These are phyloP conservation scores for Eupeodes luniger DNA, from an alignment of 2,888 invertebrate genomes.

Conservation along the genomic window DNA sequence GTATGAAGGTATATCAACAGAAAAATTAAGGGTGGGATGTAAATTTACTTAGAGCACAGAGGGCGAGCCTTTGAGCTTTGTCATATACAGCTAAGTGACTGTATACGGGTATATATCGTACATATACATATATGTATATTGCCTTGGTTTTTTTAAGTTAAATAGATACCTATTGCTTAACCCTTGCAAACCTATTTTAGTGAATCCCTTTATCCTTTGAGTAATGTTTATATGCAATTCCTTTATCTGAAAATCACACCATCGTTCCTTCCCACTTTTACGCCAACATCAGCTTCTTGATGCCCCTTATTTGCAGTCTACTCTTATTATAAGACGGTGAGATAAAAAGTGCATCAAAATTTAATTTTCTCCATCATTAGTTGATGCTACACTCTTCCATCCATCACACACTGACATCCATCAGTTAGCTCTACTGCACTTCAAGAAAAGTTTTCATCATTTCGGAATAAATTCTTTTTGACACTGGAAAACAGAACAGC, in stretches of 20 bases:
- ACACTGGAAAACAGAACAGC: constrained; percentile 13
- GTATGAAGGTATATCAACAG: neutral
- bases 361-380: constrained; percentile 52
- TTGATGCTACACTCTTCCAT: constrained; percentile 1
- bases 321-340: neutral
- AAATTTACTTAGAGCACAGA: constrained; percentile 63
- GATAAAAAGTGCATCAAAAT: constrained; percentile 69
- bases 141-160: constrained; percentile 64
- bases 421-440: constrained; percentile 33
- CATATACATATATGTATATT: constrained; percentile 14
- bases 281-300: neutral
- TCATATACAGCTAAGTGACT: neutral
- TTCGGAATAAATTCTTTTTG: constrained; percentile 10
- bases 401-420: neutral
- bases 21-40: constrained; percentile 23
- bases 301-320: neutral
- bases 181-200: constrained; percentile 58
- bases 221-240: constrained; percentile 57
- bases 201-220: constrained; percentile 69
- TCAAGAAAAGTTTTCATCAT: constrained; percentile 42
- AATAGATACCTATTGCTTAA: constrained; percentile 56
- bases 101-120: neutral
- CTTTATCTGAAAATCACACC: neutral
- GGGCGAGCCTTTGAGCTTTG: constrained; percentile 53
- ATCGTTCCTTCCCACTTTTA: neutral